Percentiles rank a stretch among this genome's conserved stretches.
These are phyloP conservation scores for Malurus splendens DNA, from an alignment of 2,797 vertebrate genomes.

Conservation along the genomic window DNA sequence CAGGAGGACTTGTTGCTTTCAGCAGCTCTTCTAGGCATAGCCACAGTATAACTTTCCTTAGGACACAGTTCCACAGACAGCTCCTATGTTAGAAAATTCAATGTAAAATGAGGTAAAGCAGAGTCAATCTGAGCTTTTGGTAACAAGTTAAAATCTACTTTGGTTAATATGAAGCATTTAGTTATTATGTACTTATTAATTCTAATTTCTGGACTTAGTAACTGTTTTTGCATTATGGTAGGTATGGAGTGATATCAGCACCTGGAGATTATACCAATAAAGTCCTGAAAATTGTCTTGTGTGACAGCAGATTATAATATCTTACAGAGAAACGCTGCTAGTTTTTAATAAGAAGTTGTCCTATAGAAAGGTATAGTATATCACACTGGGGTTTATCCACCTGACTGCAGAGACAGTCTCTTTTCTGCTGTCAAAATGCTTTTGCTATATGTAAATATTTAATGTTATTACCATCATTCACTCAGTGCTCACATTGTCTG, in stretches of 20 bases:
- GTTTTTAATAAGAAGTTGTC: conserved; percentile 26
- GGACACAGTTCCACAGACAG: background rate
- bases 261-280: background rate
- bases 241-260: background rate
- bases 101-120: background rate
- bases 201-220: background rate
- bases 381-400: conserved; percentile 35
- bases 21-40: background rate
- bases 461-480: conserved; percentile 71
- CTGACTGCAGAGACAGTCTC: conserved; percentile 35
- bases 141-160: background rate
- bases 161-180: background rate
- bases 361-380: background rate
- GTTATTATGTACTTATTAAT: background rate
- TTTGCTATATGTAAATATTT: conserved; percentile 73
- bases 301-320: background rate
- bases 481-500: conserved; percentile 66
- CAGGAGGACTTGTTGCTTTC: background rate
- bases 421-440: conserved; percentile 47
- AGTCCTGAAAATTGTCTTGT: background rate
- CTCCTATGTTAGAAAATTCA: background rate
- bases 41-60: background rate
- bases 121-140: background rate
- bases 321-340: conserved; percentile 15
- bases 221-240: background rate